Evolutionary conservation across 2,888 invertebrate genomes (phyloP), one percentile per base, ranked within the genome.

Genomic region (Trachelus stipa): DNA sequence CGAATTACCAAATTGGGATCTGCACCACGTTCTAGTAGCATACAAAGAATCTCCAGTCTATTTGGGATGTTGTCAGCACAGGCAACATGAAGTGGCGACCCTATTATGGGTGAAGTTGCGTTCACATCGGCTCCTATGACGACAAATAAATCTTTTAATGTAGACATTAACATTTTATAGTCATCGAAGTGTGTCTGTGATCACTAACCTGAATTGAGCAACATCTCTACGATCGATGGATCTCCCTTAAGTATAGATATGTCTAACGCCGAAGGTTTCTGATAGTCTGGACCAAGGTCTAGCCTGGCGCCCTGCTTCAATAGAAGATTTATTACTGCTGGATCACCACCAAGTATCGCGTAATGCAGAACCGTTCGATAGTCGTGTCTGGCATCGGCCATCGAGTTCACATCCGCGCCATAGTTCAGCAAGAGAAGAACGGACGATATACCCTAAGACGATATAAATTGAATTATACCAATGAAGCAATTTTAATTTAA

Each of bases 321-420:
- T 78, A 98, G 91, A 74, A 97, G 92, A 86, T 95, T 95, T 0
- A 97, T 96, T n/a, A 95, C 94, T 9, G 94, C 93, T 12, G 92
- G 89, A 81, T 93, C 93, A 87, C 96, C 97, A 78, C 96, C 95
- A 74, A 97, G 93, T 0, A 98, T 96, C 4, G 97, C 98, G 90
- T 97, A 98, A 89, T 98, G 98, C 88, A 98, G 93, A 3, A 97
- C 97, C 3, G 97, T 97, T 79, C 98, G 93, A 89, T 95, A 96
- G 88, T 98, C 98, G 88, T 97, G 96, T 79, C 97, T 93, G n/a
- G 95, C 95, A 87, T 97, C 96, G 0, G 97, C 95, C 92, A 96
- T 95, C 4, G 96, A 96, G 91, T 98, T 98, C 2, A 98, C 95
- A 87, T 97, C 95, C 0, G 98, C 98, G 0, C 97, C 97, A 88